These are phyloP conservation scores for Beroe ovata DNA, from an alignment of 37 sponge, comb jelly and placozoan species.

Conservation along the genomic window DNA sequence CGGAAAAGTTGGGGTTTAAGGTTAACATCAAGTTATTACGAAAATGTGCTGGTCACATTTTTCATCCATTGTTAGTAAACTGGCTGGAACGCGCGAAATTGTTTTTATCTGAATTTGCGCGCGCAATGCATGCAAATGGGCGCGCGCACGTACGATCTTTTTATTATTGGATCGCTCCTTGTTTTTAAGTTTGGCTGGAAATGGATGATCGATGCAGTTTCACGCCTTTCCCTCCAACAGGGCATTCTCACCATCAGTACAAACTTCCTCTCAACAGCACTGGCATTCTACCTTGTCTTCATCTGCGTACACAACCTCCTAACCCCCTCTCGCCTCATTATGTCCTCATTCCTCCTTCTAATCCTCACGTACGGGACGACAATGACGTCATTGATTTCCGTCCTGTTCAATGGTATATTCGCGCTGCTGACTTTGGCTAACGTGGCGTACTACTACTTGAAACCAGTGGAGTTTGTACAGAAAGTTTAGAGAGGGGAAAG, in stretches of 20 bases:
- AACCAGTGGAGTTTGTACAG: not conserved
- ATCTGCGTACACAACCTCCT: constrained; percentile 53
- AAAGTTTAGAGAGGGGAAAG: not conserved
- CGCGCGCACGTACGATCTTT: too few relatives aligned
- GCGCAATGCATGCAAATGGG: too few relatives aligned
- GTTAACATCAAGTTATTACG: too few relatives aligned
- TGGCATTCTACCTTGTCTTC: constrained; percentile 13
- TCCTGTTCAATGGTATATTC: constrained; percentile 44
- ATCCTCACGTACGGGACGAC: constrained; percentile 63
- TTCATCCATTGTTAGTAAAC: too few relatives aligned
- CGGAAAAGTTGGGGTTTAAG: too few relatives aligned
- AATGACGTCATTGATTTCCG: not conserved
- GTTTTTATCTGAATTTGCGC: too few relatives aligned
- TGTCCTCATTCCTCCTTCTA: constrained; percentile 53
- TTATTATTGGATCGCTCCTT: too few relatives aligned
- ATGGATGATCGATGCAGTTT: too few relatives aligned
- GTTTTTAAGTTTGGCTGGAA: too few relatives aligned
- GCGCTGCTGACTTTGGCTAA: constrained; percentile 52
- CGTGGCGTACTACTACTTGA: constrained; percentile 48
- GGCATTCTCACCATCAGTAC: not conserved
- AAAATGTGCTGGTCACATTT: too few relatives aligned
- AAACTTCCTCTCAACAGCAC: constrained; percentile 22
- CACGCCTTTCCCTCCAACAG: not conserved
- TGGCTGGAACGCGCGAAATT: too few relatives aligned
- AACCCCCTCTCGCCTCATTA: constrained; percentile 8